Base-by-base conservation (phyloP, 2,797 vertebrate genomes). In the Gila robusta region DNA sequence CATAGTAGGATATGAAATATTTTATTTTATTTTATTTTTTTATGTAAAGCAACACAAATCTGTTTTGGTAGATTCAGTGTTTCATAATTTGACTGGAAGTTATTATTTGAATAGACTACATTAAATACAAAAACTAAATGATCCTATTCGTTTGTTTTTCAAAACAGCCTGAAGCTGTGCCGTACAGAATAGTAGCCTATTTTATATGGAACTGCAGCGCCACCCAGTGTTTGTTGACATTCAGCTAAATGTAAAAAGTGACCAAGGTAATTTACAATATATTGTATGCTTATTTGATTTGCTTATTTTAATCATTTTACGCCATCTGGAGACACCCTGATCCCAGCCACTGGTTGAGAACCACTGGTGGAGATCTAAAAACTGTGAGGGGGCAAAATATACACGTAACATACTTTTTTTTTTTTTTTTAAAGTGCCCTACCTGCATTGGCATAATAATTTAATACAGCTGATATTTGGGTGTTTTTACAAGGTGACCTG, bases 171-270 rank as follows among this genome's bases (percentile, higher is more conserved):
- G 5, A 74, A 66, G 39, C 17, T 67, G 14, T 67, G 6, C 4
- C 14, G 71, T 66, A 49, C 41, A 56, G 1, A 28, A 23, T 11
- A 44, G 10, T 44, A 16, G 10, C 28, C 28, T 41, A 16, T 70
- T 47, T 19, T 47, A 26, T 14, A 12, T 74, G 82, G 26, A 80
- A 8, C 86, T 26, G 72, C 3, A 83, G 83, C 83, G 44, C 83
- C 86, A 80, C 64, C 76, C 1, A 9, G 28, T 74, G 88, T 47
- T 83, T 49, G 5, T 49, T 49, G 16, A 49, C 16, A 17, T 54
- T n/a, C 56, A 59, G 56, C 9, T n/a, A n/a, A 59, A 59, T 59
- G 56, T n/a, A 59, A 59, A n/a, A 23, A 11, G 9, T 59, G 54
- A 59, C 4, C 21, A 9, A 56, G 21, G 54, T n/a, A 23, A 3